Evolutionary conservation across 2,888 invertebrate genomes (phyloP), one percentile per base, ranked within the genome.

Genomic region (Agonopterix subpropinquella): DNA sequence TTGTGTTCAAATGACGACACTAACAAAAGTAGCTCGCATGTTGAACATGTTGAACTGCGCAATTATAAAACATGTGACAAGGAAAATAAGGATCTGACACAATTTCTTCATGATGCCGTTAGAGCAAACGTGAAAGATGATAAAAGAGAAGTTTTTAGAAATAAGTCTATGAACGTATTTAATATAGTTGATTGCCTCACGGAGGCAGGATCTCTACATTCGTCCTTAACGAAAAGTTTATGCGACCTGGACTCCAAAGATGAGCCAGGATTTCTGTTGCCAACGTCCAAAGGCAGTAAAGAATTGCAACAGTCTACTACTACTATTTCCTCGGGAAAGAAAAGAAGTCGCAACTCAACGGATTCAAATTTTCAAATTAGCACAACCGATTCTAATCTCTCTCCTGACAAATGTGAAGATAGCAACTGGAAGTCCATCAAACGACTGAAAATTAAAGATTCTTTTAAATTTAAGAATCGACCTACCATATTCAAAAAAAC

Each of bases 361-460:
- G 89, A 89, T 52, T 86, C 88, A 0, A 87, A 76, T 65, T 85
- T 88, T 62, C 80, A 81, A 69, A 77, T 87, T 9, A 84, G 80
- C 57, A 59, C 70, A n/a, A 64, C 82, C 28, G 82, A 84, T 55
- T 74, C 75, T 8, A 80, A 81, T 59, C 62, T 74, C 37, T 86
- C 84, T 5, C 83, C 84, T 2, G 87, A 87, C 52, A 88, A 88
- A 66, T 73, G 80, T 37, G 89, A 88, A 60, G 88, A 89, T 36
- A 84, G 82, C 48, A 76, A 86, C 58, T 89, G 89, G 89, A 89
- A 88, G 61, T 87, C 89, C 1, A 89, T 89, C 28, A 89, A 89
- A 65, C 75, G 87, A 55, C 64, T 89, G 44, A 89, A 89, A 69
- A 88, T 89, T 51, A 89, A 89, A 58, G 89, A 89, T 61, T 89